Evolutionary conservation across 2,113 vertebrate genomes (phyloP).

Genomic region (Sceloporus undulatus): DNA sequence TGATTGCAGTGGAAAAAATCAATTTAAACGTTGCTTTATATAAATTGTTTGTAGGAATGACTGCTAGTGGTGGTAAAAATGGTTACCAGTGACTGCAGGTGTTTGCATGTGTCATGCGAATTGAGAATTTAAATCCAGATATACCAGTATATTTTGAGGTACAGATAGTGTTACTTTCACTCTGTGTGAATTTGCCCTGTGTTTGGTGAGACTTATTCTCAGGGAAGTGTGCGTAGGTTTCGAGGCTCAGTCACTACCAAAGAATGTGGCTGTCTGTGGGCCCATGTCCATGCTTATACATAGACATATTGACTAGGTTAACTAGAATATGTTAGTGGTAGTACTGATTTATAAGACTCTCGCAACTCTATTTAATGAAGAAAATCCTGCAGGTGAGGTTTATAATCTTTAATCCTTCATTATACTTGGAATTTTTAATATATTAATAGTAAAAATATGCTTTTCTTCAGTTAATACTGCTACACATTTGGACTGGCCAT

Average conservation of each 20-base stretch:
- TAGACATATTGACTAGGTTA: not conserved
- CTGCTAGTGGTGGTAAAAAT: no score
- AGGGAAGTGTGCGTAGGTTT: not conserved
- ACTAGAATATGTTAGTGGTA: not conserved
- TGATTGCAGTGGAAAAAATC: no score
- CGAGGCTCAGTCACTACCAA: not conserved
- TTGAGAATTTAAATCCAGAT: not conserved
- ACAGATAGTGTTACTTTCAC: no score
- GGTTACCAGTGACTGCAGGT: not conserved
- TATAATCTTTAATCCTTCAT: not conserved
- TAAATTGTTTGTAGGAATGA: not conserved
- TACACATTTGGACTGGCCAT: not conserved
- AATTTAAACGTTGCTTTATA: not conserved
- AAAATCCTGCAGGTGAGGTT: not conserved
- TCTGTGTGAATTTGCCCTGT: not conserved
- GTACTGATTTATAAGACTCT: not conserved
- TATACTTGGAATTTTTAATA: not conserved
- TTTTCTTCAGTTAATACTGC: accelerated
- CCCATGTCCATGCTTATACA: no score
- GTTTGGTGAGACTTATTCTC: no score
- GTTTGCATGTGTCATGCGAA: not conserved
- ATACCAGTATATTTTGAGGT: no score
- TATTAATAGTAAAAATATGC: not conserved
- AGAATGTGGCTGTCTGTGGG: not conserved
- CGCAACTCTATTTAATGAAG: not conserved